Evolutionary conservation across 2,797 vertebrate genomes (phyloP), one percentile per base, ranked within the genome.

Genomic region (Phrynocephalus forsythii): DNA sequence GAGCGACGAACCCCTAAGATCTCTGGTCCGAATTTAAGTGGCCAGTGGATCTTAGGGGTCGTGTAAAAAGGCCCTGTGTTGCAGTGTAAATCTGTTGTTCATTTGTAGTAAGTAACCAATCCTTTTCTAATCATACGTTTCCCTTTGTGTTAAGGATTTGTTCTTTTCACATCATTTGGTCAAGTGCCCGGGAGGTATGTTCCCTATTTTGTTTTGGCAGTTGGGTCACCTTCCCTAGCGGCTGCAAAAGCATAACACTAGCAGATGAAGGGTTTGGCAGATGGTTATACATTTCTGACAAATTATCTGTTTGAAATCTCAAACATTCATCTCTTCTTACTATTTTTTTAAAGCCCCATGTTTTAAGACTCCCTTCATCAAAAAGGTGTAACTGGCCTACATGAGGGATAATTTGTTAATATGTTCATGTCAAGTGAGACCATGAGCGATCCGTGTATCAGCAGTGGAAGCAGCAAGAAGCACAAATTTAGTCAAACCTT

Each of bases 291-390:
- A 92, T 94, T 93, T 93, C 82, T 90, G 89, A 92, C 87, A 87
- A 91, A 91, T 86, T 92, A 91, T 94, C 91, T 94, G 89, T 90
- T 94, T 88, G 89, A 89, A 72, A 92, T 94, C 91, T 94, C 90
- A 90, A 93, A 94, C 86, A 92, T 82, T 89, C 38, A 85, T 80
- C 63, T 91, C 66, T 93, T 90, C 88, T 82, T 89, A 92, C n/a
- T 77, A 92, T 94, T 92, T 93, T 93, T 79, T 93, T 72, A 56
- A 86, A 18, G n/a, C 44, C 87, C 93, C 91, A 63, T 84, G 83
- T 92, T 93, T 92, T 90, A 93, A 90, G 83, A 92, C 89, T 79
- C 80, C 76, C 92, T 94, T 93, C 90, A 92, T 95, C 93, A 94
- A 84, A 56, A 83, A 91, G 92, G 92, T 78, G 86, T 52, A 87